phyloP scores from a whole-genome alignment of 1,140 invertebrate genomes.

The Dolichoris vasculosae region DNA sequence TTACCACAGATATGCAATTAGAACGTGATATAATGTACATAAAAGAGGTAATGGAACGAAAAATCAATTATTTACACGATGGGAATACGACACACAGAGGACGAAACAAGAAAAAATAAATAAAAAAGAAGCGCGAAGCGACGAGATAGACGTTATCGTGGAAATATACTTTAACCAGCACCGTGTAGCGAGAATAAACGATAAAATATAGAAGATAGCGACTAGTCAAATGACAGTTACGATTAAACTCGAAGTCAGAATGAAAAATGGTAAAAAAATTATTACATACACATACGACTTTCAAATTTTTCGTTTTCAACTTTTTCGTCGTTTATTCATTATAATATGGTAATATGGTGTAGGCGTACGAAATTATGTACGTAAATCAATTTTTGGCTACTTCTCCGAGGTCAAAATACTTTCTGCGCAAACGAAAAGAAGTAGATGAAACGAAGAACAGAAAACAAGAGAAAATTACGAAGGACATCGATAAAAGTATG shows the following conservation, averaged over 20 bases:
- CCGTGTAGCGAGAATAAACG: constrained; percentile 72
- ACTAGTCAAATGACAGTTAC: constrained; percentile 63
- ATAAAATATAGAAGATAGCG: constrained; percentile 67
- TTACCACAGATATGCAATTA: constrained; percentile 64
- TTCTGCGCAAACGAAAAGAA: not conserved
- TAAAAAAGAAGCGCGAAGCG: constrained; percentile 36
- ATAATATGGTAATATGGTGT: not conserved
- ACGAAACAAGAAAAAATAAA: constrained; percentile 39
- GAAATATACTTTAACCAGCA: constrained; percentile 71
- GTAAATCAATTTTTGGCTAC: constrained; percentile 11
- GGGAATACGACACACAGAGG: constrained; percentile 50
- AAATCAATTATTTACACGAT: constrained; percentile 66
- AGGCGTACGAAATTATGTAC: not conserved
- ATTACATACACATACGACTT: constrained; percentile 3
- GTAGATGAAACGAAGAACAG: not conserved
- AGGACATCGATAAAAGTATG: constrained; percentile 26
- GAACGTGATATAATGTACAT: constrained; percentile 70
- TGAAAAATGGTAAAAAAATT: constrained; percentile 18
- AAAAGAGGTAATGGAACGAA: constrained; percentile 59
- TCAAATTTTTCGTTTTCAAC: constrained; percentile 11
- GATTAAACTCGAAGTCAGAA: constrained; percentile 60
- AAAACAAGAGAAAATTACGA: not conserved
- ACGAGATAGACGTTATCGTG: constrained; percentile 44
- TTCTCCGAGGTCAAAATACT: not conserved
- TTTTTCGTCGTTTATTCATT: constrained; percentile 21